A percentile compares a stretch with the other conserved stretches of the same genome.
Evolutionary conservation across 1,140 invertebrate species (phyloP).

Genomic region (Halotydeus destructor): DNA sequence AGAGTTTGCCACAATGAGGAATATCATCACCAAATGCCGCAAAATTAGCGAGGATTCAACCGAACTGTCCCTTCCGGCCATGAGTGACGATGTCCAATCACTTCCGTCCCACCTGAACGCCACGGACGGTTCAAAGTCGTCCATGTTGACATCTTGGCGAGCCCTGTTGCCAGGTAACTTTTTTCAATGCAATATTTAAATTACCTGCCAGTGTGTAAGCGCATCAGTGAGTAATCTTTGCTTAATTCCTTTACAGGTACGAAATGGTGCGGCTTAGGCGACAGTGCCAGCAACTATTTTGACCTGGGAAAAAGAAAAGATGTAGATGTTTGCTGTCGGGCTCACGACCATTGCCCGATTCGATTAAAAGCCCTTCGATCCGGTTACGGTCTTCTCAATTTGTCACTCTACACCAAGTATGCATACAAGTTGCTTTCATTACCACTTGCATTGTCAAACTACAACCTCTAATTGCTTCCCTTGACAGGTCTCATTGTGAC

Average conservation of each 20-base stretch:
- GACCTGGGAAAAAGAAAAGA: constrained; percentile 41
- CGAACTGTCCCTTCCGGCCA: no score
- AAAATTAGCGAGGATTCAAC: no score
- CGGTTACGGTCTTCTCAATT: constrained; percentile 58
- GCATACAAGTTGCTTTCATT: constrained; percentile 16
- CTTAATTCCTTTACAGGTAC: constrained; percentile 24
- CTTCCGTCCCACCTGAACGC: no score
- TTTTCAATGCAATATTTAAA: no score
- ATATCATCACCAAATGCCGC: constrained; percentile 6
- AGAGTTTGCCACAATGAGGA: constrained; percentile 10
- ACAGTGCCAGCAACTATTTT: constrained; percentile 38
- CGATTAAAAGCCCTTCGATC: constrained; percentile 39
- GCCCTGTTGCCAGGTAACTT: constrained; percentile 3
- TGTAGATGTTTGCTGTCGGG: constrained; percentile 51
- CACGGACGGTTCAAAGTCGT: no score
- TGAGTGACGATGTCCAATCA: no score
- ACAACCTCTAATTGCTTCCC: neutral
- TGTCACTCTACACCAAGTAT: constrained; percentile 61
- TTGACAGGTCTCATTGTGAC: constrained; percentile 45
- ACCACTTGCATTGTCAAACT: neutral
- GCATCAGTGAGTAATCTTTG: constrained; percentile 1
- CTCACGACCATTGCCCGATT: constrained; percentile 42
- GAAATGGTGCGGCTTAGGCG: constrained; percentile 50
- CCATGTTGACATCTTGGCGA: constrained; percentile 2
- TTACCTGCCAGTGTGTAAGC: constrained; percentile 4